phyloP scores from a whole-genome alignment of 2,113 vertebrate genomes.

The Pterocles orientalis region DNA sequence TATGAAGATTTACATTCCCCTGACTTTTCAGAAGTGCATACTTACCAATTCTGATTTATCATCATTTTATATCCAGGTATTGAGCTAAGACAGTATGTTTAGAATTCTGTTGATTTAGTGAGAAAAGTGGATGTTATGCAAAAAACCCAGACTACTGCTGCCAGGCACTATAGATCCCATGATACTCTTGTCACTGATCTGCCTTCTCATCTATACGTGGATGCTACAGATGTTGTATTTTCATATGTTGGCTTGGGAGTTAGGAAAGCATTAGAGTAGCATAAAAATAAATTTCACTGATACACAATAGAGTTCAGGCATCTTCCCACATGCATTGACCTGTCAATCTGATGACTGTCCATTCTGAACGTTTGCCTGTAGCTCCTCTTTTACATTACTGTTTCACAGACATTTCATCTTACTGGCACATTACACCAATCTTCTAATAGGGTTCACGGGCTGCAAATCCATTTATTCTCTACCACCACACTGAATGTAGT shows the following conservation, averaged over 20 bases:
- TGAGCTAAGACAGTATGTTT: not conserved
- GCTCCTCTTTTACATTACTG: not conserved
- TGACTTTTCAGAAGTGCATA: not conserved
- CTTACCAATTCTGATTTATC: not conserved
- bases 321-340: not conserved
- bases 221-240: not conserved
- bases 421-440: not conserved
- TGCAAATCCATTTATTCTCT: not conserved
- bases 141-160: not conserved
- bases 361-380: not conserved
- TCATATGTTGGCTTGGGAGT: not conserved
- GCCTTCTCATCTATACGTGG: not conserved
- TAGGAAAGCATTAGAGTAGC: not conserved
- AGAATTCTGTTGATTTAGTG: not conserved
- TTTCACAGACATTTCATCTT: not conserved
- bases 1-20: not conserved
- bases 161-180: not conserved
- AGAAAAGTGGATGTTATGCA: not conserved
- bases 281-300: not conserved
- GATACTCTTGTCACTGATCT: not conserved
- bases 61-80: not conserved
- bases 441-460: not conserved
- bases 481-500: not conserved
- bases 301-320: not conserved
- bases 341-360: not conserved